phyloP scores from a whole-genome alignment of 2,113 vertebrate species.

The Alethe castanea region DNA sequence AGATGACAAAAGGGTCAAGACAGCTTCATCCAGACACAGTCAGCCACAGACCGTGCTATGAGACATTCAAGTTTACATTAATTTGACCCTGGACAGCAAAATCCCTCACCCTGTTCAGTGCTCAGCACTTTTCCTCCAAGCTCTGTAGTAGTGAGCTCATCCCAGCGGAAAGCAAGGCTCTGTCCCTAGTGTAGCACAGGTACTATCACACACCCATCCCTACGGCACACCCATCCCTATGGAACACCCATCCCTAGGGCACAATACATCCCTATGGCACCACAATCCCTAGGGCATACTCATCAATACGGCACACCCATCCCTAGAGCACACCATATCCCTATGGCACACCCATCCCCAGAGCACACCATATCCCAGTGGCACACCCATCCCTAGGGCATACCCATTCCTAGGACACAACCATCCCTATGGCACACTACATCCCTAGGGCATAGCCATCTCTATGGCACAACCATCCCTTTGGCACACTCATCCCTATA shows the following conservation, averaged over 20 bases:
- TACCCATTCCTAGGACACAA: neutral
- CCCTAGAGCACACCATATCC: no score
- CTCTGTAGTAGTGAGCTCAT: fast-evolving
- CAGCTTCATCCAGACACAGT: fast-evolving
- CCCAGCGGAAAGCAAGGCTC: fast-evolving
- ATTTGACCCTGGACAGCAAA: fast-evolving
- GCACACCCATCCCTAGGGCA: no score
- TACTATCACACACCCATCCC: fast-evolving
- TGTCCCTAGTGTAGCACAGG: fast-evolving
- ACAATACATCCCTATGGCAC: no score
- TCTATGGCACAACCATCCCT: neutral
- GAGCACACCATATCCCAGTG: no score
- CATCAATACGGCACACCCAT: neutral
- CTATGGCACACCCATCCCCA: no score
- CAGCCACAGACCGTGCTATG: fast-evolving
- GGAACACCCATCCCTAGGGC: no score
- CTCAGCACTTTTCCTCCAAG: neutral
- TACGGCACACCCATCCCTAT: no score
- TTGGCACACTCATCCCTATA: neutral
- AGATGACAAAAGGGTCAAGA: fast-evolving
- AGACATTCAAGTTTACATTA: neutral
- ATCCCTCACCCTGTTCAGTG: fast-evolving
- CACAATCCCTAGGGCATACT: neutral
- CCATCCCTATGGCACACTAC: neutral
- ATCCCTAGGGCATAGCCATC: neutral